Evolutionary conservation across 2,797 vertebrate species (phyloP).

Genomic region (Premnoplex brunnescens): DNA sequence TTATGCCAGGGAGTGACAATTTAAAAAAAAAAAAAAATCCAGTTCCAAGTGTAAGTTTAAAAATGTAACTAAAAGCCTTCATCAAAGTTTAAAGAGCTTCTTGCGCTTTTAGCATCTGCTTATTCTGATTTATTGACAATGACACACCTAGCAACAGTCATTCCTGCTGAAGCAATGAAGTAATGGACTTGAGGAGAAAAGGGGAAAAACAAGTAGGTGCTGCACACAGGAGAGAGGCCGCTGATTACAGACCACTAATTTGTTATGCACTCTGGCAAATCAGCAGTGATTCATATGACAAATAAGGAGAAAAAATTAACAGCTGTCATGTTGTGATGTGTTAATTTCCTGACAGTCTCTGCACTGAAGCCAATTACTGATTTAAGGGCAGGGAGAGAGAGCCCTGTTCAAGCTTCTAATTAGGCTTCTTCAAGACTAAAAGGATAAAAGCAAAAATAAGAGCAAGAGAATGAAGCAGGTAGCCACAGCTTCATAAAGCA

Average conservation of each 20-base stretch:
- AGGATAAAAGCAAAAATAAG: conserved; percentile 96
- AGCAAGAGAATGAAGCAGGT: conserved; percentile 83
- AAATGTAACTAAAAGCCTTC: conserved; percentile 88
- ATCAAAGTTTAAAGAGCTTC: conserved; percentile 87
- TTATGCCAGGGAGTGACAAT: conserved; percentile 76
- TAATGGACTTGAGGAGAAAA: conserved; percentile 79
- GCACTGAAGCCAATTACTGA: conserved; percentile 99
- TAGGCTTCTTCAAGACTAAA: conserved; percentile 97
- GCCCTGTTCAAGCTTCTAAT: conserved; percentile 94
- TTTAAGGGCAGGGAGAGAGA: conserved; percentile 97
- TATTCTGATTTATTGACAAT: conserved; percentile 86
- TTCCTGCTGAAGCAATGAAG: conserved; percentile 72
- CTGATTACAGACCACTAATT: conserved; percentile 97
- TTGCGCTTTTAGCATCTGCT: conserved; percentile 82
- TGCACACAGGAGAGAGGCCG: conserved; percentile 81
- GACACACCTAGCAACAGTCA: conserved; percentile 82
- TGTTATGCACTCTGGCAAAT: conserved; percentile 96
- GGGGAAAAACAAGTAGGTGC: conserved; percentile 75
- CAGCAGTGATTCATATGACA: conserved; percentile 93
- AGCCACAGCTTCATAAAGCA: conserved; percentile 77
- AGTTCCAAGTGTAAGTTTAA: conserved; percentile 82
- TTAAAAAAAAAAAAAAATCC: conserved; percentile 55
- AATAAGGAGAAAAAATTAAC: conserved; percentile 96
- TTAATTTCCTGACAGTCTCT: conserved; percentile 99
- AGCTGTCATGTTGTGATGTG: conserved; percentile 99